These are phyloP conservation scores for Charaxes varanes DNA, from an alignment of 1,140 invertebrate genomes.

Conservation along the genomic window DNA sequence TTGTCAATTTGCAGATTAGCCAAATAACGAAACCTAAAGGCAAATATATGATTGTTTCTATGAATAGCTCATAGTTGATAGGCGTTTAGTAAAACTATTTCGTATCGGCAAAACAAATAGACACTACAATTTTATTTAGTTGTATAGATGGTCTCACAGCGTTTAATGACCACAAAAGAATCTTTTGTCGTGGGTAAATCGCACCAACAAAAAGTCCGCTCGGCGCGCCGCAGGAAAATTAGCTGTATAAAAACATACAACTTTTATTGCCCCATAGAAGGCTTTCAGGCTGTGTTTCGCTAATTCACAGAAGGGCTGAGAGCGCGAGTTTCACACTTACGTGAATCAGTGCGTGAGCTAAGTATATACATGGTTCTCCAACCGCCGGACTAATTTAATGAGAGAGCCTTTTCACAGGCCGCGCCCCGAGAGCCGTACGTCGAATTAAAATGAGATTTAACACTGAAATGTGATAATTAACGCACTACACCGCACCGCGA, in stretches of 20 bases:
- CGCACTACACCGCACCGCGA: conserved; percentile 39
- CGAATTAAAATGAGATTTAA: conserved; percentile 62
- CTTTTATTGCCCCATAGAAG: conserved; percentile 58
- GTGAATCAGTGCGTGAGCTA: conserved; percentile 61
- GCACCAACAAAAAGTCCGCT: conserved; percentile 16
- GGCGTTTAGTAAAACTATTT: too few species aligned
- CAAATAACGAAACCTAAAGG: too few species aligned
- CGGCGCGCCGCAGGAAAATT: conserved; percentile 34
- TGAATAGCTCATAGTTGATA: too few species aligned
- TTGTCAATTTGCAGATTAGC: too few species aligned
- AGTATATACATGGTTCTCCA: conserved; percentile 63
- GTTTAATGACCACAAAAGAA: too few species aligned
- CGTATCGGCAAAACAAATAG: too few species aligned
- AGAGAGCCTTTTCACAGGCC: conserved; percentile 59
- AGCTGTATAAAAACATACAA: conserved; percentile 41
- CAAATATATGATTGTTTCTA: too few species aligned
- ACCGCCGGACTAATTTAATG: conserved; percentile 68
- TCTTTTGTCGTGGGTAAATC: conserved; percentile 15
- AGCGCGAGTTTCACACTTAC: conserved; percentile 65
- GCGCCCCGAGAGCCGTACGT: conserved; percentile 43
- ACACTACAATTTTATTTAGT: too few species aligned
- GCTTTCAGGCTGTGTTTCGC: conserved; percentile 61
- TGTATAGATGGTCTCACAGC: too few species aligned
- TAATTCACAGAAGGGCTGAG: conserved; percentile 58
- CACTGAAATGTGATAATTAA: conserved; percentile 65